Evolutionary conservation across 2,113 vertebrate species (phyloP).

Genomic region (Felis chaus): DNA sequence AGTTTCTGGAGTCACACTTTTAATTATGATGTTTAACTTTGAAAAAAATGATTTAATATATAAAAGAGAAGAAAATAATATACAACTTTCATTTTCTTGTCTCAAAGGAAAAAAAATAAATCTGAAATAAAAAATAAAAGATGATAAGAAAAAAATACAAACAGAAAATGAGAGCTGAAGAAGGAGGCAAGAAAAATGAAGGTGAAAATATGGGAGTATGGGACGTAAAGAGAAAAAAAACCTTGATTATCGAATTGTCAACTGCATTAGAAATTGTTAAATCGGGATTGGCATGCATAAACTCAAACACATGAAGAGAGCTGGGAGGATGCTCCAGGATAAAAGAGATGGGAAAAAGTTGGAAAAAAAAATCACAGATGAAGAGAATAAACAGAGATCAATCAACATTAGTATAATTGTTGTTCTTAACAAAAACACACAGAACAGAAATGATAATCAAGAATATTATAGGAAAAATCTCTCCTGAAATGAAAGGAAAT

Average conservation of each 20-base stretch:
- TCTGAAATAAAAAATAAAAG: not conserved
- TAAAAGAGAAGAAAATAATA: not conserved
- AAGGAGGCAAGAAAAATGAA: not conserved
- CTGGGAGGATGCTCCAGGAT: not conserved
- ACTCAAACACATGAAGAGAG: not conserved
- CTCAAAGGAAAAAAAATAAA: not conserved
- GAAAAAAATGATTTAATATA: not conserved
- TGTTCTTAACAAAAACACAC: not conserved
- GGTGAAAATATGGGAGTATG: not conserved
- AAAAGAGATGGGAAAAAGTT: not conserved
- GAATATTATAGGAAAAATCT: not conserved
- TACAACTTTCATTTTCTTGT: not conserved
- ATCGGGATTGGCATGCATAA: not conserved
- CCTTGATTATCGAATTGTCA: not conserved
- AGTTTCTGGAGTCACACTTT: not conserved
- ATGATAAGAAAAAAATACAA: not conserved
- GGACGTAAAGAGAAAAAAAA: not conserved
- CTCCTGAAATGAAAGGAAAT: not conserved
- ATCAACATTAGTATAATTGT: not conserved
- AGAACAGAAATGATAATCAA: conserved; percentile 5
- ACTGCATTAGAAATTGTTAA: not conserved
- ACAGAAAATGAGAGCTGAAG: not conserved
- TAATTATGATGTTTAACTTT: not conserved
- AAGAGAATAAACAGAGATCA: not conserved
- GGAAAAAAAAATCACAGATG: not conserved